Evolutionary conservation across 2,797 vertebrate genomes (phyloP).

Genomic region (Mionectes olivaceus): DNA sequence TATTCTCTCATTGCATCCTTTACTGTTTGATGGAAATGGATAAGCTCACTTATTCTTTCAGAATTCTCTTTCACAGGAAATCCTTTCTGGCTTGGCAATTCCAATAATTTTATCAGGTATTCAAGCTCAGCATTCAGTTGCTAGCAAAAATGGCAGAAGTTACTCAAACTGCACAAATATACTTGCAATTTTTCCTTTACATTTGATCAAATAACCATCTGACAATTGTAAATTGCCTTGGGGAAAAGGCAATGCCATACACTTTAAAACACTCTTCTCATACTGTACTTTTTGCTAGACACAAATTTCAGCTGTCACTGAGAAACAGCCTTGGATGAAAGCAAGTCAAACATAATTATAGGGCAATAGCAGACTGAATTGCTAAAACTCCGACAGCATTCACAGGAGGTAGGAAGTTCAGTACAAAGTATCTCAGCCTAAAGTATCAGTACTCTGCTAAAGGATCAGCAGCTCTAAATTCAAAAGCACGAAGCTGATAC

Average conservation of each 20-base stretch:
- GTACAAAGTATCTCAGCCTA: neutral
- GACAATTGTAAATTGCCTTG: neutral
- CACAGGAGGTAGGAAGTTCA: neutral
- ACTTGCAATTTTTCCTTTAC: neutral
- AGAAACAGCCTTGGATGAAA: neutral
- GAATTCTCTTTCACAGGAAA: conserved; percentile 76
- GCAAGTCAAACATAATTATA: neutral
- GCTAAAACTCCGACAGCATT: neutral
- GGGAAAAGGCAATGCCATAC: neutral
- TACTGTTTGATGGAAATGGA: conserved; percentile 80
- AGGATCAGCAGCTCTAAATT: neutral
- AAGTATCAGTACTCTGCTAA: no score
- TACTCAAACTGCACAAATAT: neutral
- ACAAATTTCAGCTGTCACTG: neutral
- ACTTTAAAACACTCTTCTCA: neutral
- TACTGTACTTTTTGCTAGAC: neutral
- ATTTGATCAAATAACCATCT: neutral
- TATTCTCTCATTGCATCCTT: conserved; percentile 82
- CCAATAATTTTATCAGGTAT: conserved; percentile 79
- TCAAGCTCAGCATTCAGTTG: conserved; percentile 86
- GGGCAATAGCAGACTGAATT: neutral
- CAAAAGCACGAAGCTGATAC: neutral
- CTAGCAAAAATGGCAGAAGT: conserved; percentile 70
- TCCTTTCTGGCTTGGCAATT: conserved; percentile 77
- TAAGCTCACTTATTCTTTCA: conserved; percentile 81